Evolutionary conservation across 2,888 invertebrate genomes (phyloP), one percentile per base, ranked within the genome.

Genomic region (Chloroclystis v-ata): DNA sequence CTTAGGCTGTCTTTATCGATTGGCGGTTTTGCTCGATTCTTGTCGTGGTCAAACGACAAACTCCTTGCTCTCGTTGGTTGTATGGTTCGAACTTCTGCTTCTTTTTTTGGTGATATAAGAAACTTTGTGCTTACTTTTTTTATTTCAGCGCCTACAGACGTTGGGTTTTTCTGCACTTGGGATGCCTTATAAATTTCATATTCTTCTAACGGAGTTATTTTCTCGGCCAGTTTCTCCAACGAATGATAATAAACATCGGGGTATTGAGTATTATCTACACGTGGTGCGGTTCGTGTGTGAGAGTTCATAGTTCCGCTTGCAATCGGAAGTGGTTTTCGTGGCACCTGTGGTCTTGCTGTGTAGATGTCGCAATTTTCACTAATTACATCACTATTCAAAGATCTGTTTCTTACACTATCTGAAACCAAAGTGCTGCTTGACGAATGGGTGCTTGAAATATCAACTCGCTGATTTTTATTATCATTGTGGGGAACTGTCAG

Each of bases 171-270:
- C 55, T 71, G 72, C 8, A 63, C 61, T 60, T 75, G 75, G n/a
- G 78, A 73, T 14, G 78, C 79, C 66, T 61, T 76, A 41, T 77
- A 80, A 47, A 79, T 75, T 65, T 78, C 72, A 43, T 78, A 72
- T 67, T 82, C 75, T 44, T 83, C 74, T 5, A 75, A 52, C 1
- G 72, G 65, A 4, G 73, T 64, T 64, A 78, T 71, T 63, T 77
- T 77, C 57, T 82, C 75, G 1, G 61, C 56, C 12, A 81, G 47
- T 59, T 83, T 81, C 48, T 86, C 85, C 56, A 86, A 60, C 0
- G 85, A 84, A 62, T 86, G 86, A 58, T 84, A 86, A 57, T 86
- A 86, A 9, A 84, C 82, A 53, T 82, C 76, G 3, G 84, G 82
- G 51, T 73, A 82, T 40, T 65, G 63, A 1, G 57, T 24, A 42